Evolutionary conservation across 2,113 vertebrate genomes (phyloP).

Genomic region (Pollachius pollachius): DNA sequence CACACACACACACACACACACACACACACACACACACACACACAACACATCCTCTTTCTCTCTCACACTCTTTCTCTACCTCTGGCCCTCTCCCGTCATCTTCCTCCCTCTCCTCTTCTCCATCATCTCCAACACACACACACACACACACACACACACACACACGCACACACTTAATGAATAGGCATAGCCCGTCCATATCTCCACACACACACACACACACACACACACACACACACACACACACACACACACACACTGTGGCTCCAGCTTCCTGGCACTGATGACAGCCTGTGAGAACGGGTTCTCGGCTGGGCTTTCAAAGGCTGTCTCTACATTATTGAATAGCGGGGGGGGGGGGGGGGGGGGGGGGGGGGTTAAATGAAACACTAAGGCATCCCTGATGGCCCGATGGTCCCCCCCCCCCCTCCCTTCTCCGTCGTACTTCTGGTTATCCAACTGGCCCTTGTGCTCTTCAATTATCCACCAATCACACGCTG

Average conservation of each 20-base stretch:
- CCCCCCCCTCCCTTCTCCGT: slow-evolving; percentile 3
- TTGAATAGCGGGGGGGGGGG: slow-evolving; percentile 35
- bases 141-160: neutral
- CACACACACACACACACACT: slow-evolving; percentile 20
- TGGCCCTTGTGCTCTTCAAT: slow-evolving; percentile 45
- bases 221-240: slow-evolving; percentile 7
- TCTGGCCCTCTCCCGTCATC: no score
- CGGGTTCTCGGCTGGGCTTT: slow-evolving; percentile 55
- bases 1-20: no score
- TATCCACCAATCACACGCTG: slow-evolving; percentile 48
- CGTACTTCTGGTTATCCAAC: slow-evolving; percentile 40
- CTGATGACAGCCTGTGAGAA: slow-evolving; percentile 45
- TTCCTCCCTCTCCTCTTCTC: no score
- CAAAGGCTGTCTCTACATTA: slow-evolving; percentile 60
- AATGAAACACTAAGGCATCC: slow-evolving; percentile 55
- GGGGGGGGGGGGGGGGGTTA: slow-evolving; percentile 38
- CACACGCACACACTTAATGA: slow-evolving; percentile 14
- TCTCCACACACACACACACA: neutral
- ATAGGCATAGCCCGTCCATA: neutral
- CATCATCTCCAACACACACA: neutral
- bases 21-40: no score
- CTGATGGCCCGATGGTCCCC: slow-evolving; percentile 17
- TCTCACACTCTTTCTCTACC: no score
- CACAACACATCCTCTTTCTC: no score
- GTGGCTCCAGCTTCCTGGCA: slow-evolving; percentile 36